These are phyloP conservation scores for Bettongia penicillata DNA, from an alignment of 2,113 vertebrate species.

Conservation along the genomic window DNA sequence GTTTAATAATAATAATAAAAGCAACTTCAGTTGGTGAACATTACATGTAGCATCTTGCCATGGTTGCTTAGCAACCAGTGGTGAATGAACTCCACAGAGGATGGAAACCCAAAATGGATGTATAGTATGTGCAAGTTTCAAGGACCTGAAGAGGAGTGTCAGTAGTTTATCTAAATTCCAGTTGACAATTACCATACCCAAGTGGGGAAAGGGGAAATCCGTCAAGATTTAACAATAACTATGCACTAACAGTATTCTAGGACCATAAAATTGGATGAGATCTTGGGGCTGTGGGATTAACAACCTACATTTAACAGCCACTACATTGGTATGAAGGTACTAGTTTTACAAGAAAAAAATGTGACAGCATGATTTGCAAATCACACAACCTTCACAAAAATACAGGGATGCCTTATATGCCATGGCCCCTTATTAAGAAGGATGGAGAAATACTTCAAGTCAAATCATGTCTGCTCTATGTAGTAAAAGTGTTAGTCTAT, in stretches of 20 bases:
- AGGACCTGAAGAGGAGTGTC: conserved; percentile 55
- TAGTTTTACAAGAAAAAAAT: conserved; percentile 6
- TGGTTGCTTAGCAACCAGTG: conserved; percentile 74
- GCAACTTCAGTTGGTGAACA: conserved; percentile 64
- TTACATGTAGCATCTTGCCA: conserved; percentile 58
- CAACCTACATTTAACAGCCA: neutral
- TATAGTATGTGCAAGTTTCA: conserved; percentile 68
- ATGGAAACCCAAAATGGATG: conserved; percentile 61
- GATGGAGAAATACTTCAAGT: neutral
- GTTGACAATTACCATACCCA: conserved; percentile 66
- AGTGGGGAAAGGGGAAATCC: conserved; percentile 39
- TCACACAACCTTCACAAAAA: conserved; percentile 42
- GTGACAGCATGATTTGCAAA: conserved; percentile 44
- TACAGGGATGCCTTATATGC: neutral
- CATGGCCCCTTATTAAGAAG: neutral
- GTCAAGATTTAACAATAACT: conserved; percentile 50
- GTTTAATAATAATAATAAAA: conserved; percentile 75
- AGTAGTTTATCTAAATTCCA: conserved; percentile 73
- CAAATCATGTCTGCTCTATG: neutral
- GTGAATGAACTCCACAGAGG: conserved; percentile 64
- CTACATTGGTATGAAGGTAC: conserved; percentile 37
- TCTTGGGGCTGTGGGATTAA: conserved; percentile 6
- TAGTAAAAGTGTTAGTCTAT: neutral
- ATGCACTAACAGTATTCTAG: conserved; percentile 43
- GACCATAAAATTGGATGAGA: neutral